These are phyloP conservation scores for Pogonocherus hispidulus DNA, from an alignment of 2,888 invertebrate species.

Conservation along the genomic window DNA sequence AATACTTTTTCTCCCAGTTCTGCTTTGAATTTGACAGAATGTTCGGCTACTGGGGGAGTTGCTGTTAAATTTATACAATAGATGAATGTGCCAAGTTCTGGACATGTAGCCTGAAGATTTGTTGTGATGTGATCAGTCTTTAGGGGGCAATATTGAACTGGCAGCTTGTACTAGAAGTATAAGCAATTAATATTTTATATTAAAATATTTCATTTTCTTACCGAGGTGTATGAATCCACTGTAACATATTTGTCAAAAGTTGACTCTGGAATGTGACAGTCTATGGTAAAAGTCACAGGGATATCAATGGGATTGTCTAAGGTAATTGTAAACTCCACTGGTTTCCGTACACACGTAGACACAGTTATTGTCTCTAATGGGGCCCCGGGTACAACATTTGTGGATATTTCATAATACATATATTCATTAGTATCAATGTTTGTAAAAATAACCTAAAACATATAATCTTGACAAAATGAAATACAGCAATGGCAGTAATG, in stretches of 20 bases:
- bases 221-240: slow-evolving; percentile 59
- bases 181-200: background rate
- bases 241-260: slow-evolving; percentile 51
- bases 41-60: slow-evolving; percentile 55
- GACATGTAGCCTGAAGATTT: slow-evolving; percentile 65
- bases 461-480: no score
- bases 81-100: slow-evolving; percentile 71
- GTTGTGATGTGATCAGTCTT: slow-evolving; percentile 47
- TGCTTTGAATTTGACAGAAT: slow-evolving; percentile 53
- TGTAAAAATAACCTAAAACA: slow-evolving; percentile 62
- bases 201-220: slow-evolving; percentile 45
- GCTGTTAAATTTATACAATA: slow-evolving; percentile 67
- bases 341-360: slow-evolving; percentile 59
- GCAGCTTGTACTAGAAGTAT: slow-evolving; percentile 47
- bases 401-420: slow-evolving; percentile 60
- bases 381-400: slow-evolving; percentile 59
- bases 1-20: slow-evolving; percentile 56
- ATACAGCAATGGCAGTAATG: no score
- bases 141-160: slow-evolving; percentile 58
- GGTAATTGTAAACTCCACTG: slow-evolving; percentile 55
- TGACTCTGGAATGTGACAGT: slow-evolving; percentile 51
- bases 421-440: slow-evolving; percentile 64
- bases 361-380: slow-evolving; percentile 61
- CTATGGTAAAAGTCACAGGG: slow-evolving; percentile 57
- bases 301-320: slow-evolving; percentile 64